Evolutionary conservation across 2,888 invertebrate genomes (phyloP).

Genomic region (Unio delphinus): DNA sequence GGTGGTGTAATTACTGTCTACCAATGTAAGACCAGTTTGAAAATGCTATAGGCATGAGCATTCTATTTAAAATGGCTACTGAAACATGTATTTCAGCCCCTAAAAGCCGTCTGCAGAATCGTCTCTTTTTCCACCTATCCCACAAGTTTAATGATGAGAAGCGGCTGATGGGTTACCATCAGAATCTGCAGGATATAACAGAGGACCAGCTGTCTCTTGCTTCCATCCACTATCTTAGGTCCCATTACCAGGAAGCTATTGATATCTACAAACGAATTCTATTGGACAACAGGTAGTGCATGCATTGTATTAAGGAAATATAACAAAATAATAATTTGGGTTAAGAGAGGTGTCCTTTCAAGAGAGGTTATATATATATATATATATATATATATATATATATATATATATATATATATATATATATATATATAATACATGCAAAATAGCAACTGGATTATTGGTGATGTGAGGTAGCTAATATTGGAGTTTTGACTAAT

Average conservation of each 20-base stretch:
- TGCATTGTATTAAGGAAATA: no score
- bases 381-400: no score
- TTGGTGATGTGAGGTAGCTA: no score
- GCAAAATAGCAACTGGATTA: no score
- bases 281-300: constrained; percentile 86
- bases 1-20: no score
- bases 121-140: constrained; percentile 91
- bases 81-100: constrained; percentile 51
- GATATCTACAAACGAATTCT: constrained; percentile 96
- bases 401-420: no score
- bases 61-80: no score
- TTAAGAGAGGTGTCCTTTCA: background rate
- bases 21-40: no score
- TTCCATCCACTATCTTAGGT: constrained; percentile 94
- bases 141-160: constrained; percentile 94
- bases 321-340: background rate
- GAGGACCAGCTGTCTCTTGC: constrained; percentile 97
- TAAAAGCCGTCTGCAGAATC: constrained; percentile 79
- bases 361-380: no score
- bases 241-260: constrained; percentile 98
- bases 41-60: no score
- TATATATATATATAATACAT: no score
- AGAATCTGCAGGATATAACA: constrained; percentile 86
- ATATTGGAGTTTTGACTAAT: no score
- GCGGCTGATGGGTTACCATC: constrained; percentile 86